Conservation (phyloP, 2,797 vertebrate species). For the Sarcoramphus papa region DNA sequence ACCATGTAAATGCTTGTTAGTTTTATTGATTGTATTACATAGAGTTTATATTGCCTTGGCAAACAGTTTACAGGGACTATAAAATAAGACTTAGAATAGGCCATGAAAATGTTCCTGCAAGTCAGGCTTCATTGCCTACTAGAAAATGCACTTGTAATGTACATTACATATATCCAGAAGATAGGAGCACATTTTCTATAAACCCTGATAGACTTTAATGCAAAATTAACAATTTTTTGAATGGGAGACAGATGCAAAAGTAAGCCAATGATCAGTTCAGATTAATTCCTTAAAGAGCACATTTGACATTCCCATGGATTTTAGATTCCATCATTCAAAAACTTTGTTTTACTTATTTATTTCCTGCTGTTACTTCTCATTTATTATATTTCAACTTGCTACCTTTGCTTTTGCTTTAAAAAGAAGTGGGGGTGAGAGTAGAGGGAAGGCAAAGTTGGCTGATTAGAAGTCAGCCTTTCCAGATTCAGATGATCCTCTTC, state of each 20-base stretch:
- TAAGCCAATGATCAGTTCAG: background rate
- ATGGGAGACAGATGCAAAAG: background rate
- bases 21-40: conserved; percentile 4
- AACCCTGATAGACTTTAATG: background rate
- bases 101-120: conserved; percentile 16
- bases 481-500: background rate
- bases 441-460: background rate
- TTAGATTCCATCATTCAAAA: background rate
- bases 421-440: background rate
- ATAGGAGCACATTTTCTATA: background rate
- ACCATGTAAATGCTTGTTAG: background rate
- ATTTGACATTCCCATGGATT: background rate
- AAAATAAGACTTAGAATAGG: conserved; percentile 10
- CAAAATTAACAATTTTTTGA: background rate
- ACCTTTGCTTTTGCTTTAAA: background rate
- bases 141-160: background rate
- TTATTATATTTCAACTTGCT: background rate
- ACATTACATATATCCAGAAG: background rate
- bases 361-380: background rate
- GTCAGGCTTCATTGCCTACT: background rate
- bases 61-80: background rate
- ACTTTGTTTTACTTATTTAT: background rate
- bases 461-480: background rate
- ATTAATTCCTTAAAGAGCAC: background rate
- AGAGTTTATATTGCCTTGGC: conserved; percentile 7